Evolutionary conservation across 2,797 vertebrate genomes (phyloP).

Genomic region (Anguilla marmorata): DNA sequence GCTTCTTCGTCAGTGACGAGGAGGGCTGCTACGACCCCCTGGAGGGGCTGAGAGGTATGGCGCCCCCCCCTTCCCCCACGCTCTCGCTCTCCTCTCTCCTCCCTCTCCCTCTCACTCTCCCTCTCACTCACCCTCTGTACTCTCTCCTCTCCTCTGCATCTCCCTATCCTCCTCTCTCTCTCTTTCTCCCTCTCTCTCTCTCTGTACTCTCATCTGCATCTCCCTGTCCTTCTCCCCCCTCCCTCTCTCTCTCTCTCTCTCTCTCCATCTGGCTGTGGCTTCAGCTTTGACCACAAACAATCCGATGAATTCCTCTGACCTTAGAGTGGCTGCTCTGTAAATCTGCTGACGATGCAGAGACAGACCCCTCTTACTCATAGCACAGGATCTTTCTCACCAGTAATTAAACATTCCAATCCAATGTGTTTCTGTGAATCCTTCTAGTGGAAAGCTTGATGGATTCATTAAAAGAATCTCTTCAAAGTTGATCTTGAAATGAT

Average conservation of each 20-base stretch:
- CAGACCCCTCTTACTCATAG: not conserved
- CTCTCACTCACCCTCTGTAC: too few relatives aligned
- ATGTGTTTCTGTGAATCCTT: not conserved
- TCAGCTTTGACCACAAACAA: conserved; percentile 19
- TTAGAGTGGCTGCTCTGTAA: conserved; percentile 10
- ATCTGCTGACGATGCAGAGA: not conserved
- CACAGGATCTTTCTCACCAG: not conserved
- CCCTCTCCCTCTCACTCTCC: too few relatives aligned
- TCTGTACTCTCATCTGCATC: too few relatives aligned
- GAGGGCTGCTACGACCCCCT: conserved; percentile 90
- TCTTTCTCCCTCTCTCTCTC: too few relatives aligned
- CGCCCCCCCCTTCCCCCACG: too few relatives aligned
- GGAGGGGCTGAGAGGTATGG: conserved; percentile 80
- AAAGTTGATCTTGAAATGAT: not conserved
- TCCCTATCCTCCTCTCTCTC: too few relatives aligned
- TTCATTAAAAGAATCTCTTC: conserved; percentile 15
- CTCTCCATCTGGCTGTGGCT: too few relatives aligned
- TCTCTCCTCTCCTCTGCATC: too few relatives aligned
- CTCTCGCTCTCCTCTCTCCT: too few relatives aligned
- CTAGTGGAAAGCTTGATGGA: conserved; percentile 21
- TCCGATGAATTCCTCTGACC: not conserved
- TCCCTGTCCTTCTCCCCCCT: too few relatives aligned
- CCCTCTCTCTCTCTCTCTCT: too few relatives aligned
- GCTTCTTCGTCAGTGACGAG: conserved; percentile 78
- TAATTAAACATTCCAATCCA: not conserved